Conservation (phyloP, 2,888 invertebrate species). For the Meteorus colon region DNA sequence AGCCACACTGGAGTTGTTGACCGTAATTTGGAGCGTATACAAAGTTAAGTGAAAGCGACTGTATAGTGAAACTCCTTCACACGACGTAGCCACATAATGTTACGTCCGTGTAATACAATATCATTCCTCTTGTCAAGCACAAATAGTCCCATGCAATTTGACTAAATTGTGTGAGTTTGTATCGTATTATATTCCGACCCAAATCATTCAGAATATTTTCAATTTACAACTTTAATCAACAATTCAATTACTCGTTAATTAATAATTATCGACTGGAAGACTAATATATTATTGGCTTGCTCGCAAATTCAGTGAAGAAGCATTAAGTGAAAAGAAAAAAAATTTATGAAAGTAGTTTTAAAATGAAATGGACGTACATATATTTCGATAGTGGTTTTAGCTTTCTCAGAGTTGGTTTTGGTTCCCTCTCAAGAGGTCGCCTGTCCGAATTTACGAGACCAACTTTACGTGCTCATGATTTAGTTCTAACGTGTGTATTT, state of each 20-base stretch:
- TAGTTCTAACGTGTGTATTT: conserved; percentile 21
- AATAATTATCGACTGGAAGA: too few species aligned
- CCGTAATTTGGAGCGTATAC: conserved; percentile 55
- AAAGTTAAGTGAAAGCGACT: conserved; percentile 8
- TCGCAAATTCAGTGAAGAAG: too few species aligned
- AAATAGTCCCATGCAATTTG: background rate
- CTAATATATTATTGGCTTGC: too few species aligned
- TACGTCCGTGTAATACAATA: background rate
- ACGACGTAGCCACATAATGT: conserved; percentile 6
- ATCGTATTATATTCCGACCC: too few species aligned
- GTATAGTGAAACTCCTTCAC: conserved; percentile 21
- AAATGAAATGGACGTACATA: background rate
- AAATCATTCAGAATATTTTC: too few species aligned
- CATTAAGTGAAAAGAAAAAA: background rate
- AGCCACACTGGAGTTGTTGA: conserved; percentile 55
- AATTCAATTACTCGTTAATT: too few species aligned
- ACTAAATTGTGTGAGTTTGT: too few species aligned
- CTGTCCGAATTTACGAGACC: conserved; percentile 41
- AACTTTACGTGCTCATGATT: conserved; percentile 35
- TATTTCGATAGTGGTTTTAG: background rate
- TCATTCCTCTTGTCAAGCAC: background rate
- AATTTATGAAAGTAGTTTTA: background rate
- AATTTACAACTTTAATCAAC: too few species aligned
- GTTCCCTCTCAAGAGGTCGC: conserved; percentile 9
- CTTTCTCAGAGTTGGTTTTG: conserved; percentile 1